These are phyloP conservation scores for Athalia rosae DNA, from an alignment of 2,888 invertebrate species.

Conservation along the genomic window DNA sequence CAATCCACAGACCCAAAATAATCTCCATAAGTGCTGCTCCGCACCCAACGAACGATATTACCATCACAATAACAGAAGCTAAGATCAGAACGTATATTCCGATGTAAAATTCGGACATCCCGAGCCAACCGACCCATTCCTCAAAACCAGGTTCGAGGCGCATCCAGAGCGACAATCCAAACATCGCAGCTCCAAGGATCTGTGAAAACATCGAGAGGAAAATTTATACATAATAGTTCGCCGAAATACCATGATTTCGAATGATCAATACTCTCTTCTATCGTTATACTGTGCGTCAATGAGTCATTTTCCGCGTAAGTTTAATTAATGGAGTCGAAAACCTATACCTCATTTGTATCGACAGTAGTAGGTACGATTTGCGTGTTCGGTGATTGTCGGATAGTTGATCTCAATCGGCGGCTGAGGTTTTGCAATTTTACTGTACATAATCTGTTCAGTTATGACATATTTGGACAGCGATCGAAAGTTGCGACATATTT, in stretches of 20 bases:
- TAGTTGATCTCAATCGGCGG: conserved; percentile 13
- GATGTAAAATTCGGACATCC: conserved; percentile 86
- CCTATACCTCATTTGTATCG: not conserved
- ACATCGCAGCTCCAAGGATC: conserved; percentile 86
- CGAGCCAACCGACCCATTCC: conserved; percentile 86
- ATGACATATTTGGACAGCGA: conserved; percentile 13
- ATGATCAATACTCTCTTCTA: not conserved
- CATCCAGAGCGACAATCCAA: conserved; percentile 88
- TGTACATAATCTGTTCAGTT: conserved; percentile 17
- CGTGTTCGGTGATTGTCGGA: conserved; percentile 30
- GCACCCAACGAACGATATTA: conserved; percentile 88
- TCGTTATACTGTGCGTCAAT: not conserved
- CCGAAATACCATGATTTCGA: not conserved
- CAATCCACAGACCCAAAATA: conserved; percentile 80
- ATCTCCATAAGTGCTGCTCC: conserved; percentile 88
- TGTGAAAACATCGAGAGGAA: conserved; percentile 71
- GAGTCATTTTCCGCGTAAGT: not conserved
- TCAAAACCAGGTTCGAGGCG: conserved; percentile 87
- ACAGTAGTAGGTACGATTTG: not conserved
- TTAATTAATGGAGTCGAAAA: too few species aligned
- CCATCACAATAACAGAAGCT: conserved; percentile 82
- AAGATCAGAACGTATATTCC: conserved; percentile 89
- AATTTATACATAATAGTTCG: not conserved
- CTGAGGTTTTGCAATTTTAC: conserved; percentile 24
- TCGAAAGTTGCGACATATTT: not conserved